phyloP scores from a whole-genome alignment of 2,797 vertebrate species.

The Pangasius macronema region DNA sequence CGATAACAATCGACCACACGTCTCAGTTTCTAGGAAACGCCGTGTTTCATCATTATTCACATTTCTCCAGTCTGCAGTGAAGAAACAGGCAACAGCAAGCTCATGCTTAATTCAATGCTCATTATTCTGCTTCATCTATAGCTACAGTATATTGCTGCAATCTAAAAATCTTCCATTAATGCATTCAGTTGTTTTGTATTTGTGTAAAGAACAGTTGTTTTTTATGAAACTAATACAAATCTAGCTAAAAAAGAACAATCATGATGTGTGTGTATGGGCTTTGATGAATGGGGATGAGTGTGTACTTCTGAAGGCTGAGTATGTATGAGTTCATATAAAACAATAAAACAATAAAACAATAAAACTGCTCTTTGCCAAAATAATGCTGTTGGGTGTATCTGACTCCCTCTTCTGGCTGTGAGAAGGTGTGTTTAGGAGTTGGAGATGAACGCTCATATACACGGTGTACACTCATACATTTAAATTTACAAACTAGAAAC shows the following conservation, averaged over 20 bases:
- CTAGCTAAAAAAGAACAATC: neutral
- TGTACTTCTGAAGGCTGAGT: too few species aligned
- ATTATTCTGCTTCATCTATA: neutral
- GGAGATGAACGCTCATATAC: neutral
- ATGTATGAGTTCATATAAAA: neutral
- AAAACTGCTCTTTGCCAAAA: neutral
- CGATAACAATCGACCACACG: slow-evolving; percentile 53
- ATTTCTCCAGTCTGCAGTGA: neutral
- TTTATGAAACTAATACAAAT: neutral
- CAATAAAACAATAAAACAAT: neutral
- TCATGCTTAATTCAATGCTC: neutral
- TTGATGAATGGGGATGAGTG: neutral
- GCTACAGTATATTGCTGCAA: neutral
- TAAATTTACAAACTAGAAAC: too few species aligned
- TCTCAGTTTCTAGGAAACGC: slow-evolving; percentile 47
- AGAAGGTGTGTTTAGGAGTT: neutral
- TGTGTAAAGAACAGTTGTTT: neutral
- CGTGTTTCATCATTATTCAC: slow-evolving; percentile 8
- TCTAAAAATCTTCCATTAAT: neutral
- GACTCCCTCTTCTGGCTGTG: slow-evolving; percentile 36
- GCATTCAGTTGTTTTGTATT: neutral
- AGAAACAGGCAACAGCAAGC: slow-evolving; percentile 17
- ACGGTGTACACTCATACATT: too few species aligned
- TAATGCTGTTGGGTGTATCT: neutral
- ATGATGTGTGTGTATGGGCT: neutral